These are phyloP conservation scores for Phoebastria nigripes DNA, from an alignment of 2,797 vertebrate genomes.

Conservation along the genomic window DNA sequence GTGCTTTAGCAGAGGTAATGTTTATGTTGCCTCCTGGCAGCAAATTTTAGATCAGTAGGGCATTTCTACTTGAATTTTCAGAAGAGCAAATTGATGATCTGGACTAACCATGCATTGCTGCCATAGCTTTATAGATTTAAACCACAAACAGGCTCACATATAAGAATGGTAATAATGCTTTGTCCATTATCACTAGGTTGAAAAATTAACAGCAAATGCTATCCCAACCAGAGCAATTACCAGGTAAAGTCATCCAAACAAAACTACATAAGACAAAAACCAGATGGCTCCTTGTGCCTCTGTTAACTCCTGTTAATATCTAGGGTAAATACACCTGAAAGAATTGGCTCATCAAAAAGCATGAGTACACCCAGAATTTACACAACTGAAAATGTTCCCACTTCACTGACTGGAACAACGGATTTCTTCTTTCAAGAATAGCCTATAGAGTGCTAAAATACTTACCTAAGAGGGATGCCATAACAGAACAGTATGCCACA, in stretches of 20 bases:
- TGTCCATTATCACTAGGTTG: not conserved
- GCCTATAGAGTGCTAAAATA: not conserved
- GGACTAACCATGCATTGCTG: not conserved
- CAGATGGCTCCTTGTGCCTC: not conserved
- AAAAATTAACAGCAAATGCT: not conserved
- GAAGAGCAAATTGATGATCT: not conserved
- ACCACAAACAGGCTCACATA: not conserved
- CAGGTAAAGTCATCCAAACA: not conserved
- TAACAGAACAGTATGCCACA: not conserved
- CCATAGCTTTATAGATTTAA: not conserved
- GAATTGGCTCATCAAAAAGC: not conserved
- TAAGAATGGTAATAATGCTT: not conserved
- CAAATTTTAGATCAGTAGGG: not conserved
- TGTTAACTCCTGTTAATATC: not conserved
- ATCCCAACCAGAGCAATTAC: not conserved
- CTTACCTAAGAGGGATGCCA: not conserved
- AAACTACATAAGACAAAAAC: not conserved
- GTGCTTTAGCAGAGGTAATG: not conserved
- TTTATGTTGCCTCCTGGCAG: not conserved
- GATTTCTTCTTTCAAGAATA: not conserved
- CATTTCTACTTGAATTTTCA: not conserved
- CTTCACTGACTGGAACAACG: not conserved
- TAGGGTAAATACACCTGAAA: not conserved
- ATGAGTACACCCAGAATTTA: not conserved
- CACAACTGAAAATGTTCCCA: not conserved